A percentile compares a stretch with the other conserved stretches of the same genome.
phyloP scores from a whole-genome alignment of 1,140 invertebrate genomes.

The Lepeophtheirus salmonis region DNA sequence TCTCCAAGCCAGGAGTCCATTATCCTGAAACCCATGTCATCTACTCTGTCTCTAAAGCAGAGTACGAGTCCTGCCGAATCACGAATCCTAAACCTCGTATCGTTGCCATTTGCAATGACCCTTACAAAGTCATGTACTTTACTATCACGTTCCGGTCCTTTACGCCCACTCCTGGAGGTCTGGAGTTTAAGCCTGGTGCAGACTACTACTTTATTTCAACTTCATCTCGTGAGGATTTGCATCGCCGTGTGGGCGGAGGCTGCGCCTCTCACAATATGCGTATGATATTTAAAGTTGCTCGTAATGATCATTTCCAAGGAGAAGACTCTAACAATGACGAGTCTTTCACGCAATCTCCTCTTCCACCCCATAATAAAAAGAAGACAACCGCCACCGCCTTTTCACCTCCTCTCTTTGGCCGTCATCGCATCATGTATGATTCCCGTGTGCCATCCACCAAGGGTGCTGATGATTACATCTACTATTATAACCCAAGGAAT shows the following conservation, averaged over 20 bases:
- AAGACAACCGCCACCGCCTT: too few species aligned
- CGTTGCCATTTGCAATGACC: slow-evolving; percentile 87
- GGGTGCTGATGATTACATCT: slow-evolving; percentile 5
- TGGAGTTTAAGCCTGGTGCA: slow-evolving; percentile 80
- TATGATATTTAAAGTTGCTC: slow-evolving; percentile 66
- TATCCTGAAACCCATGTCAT: slow-evolving; percentile 13
- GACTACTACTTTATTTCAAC: slow-evolving; percentile 91
- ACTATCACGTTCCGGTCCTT: slow-evolving; percentile 89
- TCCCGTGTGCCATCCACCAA: background rate
- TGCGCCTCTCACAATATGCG: slow-evolving; percentile 87
- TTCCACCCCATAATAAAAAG: too few species aligned
- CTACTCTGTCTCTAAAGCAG: slow-evolving; percentile 53
- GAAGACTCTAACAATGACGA: too few species aligned
- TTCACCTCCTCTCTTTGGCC: background rate
- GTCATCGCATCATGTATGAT: background rate
- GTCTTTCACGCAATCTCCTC: too few species aligned
- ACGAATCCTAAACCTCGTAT: slow-evolving; percentile 76
- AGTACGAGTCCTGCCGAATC: slow-evolving; percentile 85
- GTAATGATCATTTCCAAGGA: background rate
- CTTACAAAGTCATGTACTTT: slow-evolving; percentile 80
- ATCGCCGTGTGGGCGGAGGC: slow-evolving; percentile 67
- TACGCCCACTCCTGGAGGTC: slow-evolving; percentile 77
- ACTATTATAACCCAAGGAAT: slow-evolving; percentile 15
- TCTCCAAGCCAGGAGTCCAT: slow-evolving; percentile 55
- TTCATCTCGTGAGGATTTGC: slow-evolving; percentile 70